Evolutionary conservation across 2,113 vertebrate genomes (phyloP).

Genomic region (Archocentrus centrarchus): DNA sequence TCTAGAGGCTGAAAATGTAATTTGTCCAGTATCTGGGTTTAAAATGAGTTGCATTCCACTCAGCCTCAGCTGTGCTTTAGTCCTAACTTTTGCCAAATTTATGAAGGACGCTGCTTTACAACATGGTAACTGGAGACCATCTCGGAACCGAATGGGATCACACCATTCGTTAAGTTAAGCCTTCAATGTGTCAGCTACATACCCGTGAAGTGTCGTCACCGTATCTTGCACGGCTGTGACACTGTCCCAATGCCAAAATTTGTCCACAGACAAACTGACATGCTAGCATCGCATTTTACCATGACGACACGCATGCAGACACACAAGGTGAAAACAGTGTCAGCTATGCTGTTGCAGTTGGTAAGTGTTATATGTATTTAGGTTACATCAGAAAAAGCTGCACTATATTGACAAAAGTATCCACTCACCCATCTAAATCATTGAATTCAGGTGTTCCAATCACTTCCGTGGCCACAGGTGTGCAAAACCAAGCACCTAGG

Average conservation of each 20-base stretch:
- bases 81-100: background rate
- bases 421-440: too few relatives aligned
- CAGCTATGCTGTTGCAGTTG: background rate
- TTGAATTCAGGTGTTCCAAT: too few relatives aligned
- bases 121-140: background rate
- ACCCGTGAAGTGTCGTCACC: fast-evolving
- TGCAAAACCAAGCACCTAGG: too few relatives aligned
- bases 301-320: background rate
- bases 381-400: too few relatives aligned
- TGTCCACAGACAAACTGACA: background rate
- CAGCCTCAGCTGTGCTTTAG: background rate
- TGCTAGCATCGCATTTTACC: background rate
- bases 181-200: background rate
- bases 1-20: background rate
- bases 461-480: too few relatives aligned
- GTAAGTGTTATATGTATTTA: background rate
- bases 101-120: background rate
- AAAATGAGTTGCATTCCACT: background rate
- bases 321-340: background rate
- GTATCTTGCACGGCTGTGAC: background rate
- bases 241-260: background rate
- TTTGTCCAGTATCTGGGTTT: background rate
- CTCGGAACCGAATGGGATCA: background rate
- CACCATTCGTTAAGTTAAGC: background rate
- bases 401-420: too few relatives aligned